These are phyloP conservation scores for Choloepus hoffmanni DNA, from an alignment of 2,113 vertebrate genomes.

Conservation along the genomic window DNA sequence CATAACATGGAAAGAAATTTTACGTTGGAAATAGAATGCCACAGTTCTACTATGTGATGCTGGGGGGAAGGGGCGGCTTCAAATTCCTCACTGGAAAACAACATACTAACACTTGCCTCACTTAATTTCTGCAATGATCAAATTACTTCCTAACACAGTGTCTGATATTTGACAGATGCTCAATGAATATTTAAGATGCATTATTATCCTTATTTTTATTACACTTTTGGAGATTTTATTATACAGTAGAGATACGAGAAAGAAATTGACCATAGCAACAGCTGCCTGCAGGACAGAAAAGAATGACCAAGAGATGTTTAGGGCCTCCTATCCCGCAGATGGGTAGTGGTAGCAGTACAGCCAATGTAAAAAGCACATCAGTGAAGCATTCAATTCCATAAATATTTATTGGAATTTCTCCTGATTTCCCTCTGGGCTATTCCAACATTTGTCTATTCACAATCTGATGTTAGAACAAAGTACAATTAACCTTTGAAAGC, in stretches of 20 bases:
- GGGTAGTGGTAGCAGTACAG: neutral
- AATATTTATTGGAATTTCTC: neutral
- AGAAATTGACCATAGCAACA: neutral
- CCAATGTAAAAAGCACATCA: neutral
- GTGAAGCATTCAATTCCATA: neutral
- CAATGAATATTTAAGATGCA: neutral
- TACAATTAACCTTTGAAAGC: conserved; percentile 5
- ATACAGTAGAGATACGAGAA: neutral
- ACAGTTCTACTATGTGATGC: neutral
- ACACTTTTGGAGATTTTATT: neutral
- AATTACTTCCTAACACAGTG: neutral
- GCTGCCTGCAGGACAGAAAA: neutral
- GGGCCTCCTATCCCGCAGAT: neutral
- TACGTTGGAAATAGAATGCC: neutral
- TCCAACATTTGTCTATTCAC: neutral
- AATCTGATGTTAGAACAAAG: neutral
- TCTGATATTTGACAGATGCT: neutral
- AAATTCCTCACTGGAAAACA: neutral
- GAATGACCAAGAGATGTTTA: neutral
- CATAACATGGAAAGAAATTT: neutral
- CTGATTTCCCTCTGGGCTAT: neutral
- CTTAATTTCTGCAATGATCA: neutral
- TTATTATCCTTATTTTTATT: neutral
- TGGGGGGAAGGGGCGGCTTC: neutral
- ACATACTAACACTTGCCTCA: neutral